Evolutionary conservation across 92 coral and sea anemone species (phyloP), one percentile per base, ranked within the genome.

Genomic region (Meandrina meandrites): DNA sequence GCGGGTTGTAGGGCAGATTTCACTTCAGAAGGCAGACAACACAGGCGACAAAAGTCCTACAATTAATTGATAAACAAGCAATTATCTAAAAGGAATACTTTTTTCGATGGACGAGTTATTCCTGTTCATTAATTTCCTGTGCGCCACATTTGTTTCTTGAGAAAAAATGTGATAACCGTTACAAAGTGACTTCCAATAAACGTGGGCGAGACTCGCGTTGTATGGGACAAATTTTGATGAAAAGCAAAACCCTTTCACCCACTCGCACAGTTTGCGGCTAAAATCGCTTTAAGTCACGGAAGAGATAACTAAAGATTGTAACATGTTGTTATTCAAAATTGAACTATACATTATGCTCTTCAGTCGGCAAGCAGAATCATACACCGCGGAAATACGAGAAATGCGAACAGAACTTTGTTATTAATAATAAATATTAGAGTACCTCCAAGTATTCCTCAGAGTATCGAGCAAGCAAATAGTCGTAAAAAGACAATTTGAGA

Each of bases 51-150:
- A 35, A 50, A 13, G 16, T 71, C 9, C 27, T 28, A 60, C 60
- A 53, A 70, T 19, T 35, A 24, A 37, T 21, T 56, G 79, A 72
- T 83, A 51, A 83, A 83, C 50, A 13, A 81, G 75, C 85, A 81
- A 81, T 67, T 72, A 83, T n/a, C 79, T n/a, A 71, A 72, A 51
- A 84, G 40, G 27, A 36, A 75, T 56, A 75, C 78, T 53, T 82
- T 36, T 1, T 15, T 16, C 35, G 62, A 83, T 31, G 68, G 54
- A 6, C 24, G 30, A 17, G 19, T 53, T 70, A 16, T 83, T 83
- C 56, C 10, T 51, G 53, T 47, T 36, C 64, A 31, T 71, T 24
- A 53, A 83, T 83, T 72, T 83, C 86, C 68, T 34, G 67, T 72
- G 47, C 14, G 79, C 34, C 30, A 32, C 51, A 7, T 19, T 31